A percentile compares a stretch with the other conserved stretches of the same genome.
Conservation (phyloP, 2,113 vertebrate species). For the Seriola dumerili region DNA sequence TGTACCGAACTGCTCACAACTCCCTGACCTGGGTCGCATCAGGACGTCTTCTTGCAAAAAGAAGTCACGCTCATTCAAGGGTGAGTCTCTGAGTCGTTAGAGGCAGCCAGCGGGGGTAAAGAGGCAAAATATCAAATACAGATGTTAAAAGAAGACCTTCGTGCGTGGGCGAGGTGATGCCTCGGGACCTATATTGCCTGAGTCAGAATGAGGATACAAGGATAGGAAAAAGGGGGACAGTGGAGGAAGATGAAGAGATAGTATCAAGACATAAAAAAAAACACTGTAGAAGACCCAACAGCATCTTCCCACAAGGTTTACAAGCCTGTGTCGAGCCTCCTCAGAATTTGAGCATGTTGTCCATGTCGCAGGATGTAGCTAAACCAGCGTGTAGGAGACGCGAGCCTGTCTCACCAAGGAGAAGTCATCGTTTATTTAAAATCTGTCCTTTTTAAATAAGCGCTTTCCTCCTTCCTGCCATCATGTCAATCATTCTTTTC, state of each 20-base stretch:
- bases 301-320: conserved; percentile 29
- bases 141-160: conserved; percentile 69
- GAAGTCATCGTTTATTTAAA: conserved; percentile 55
- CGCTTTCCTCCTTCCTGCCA: conserved; percentile 13
- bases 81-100: conserved; percentile 20
- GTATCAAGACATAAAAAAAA: conserved; percentile 25
- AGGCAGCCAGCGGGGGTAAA: conserved; percentile 23
- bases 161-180: conserved; percentile 29
- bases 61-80: conserved; percentile 18
- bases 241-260: conserved; percentile 15
- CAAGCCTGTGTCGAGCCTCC: not conserved
- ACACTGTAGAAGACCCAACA: conserved; percentile 4
- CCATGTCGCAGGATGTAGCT: conserved; percentile 1
- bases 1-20: conserved; percentile 19
- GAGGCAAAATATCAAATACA: conserved; percentile 60
- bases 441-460: conserved; percentile 57
- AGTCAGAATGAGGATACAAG: conserved; percentile 22
- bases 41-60: conserved; percentile 15
- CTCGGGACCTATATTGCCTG: conserved; percentile 19
- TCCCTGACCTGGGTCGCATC: conserved; percentile 31
- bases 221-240: conserved; percentile 1
- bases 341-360: not conserved
- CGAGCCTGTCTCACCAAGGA: not conserved
- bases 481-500: conserved; percentile 48
- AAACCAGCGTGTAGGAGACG: conserved; percentile 9